Evolutionary conservation across 2,797 vertebrate genomes (phyloP), one percentile per base, ranked within the genome.

Genomic region (Malacoctenus gilli): DNA sequence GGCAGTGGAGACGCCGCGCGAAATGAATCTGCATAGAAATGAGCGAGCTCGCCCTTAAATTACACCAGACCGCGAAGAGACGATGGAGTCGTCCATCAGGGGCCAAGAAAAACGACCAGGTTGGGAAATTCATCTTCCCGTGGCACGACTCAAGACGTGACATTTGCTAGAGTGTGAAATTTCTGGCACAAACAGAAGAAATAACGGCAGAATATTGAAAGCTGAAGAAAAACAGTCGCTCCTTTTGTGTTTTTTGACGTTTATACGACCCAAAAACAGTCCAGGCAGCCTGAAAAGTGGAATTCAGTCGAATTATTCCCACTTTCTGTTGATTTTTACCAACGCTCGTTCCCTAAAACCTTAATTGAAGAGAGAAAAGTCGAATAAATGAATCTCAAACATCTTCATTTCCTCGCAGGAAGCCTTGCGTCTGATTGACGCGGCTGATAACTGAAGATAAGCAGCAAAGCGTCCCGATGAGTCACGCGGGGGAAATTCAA

Each of bases 11-110:
- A 59, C 67, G 72, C 79, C 57, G 59, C 39, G 37, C 19, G 34
- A 52, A 34, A 46, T 40, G 14, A 74, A 85, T 80, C 55, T 71
- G 55, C 73, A 84, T 64, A 47, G 59, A 71, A 72, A 84, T 76
- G 54, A 74, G 49, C 37, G 23, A 54, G 20, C 19, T 3, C 12
- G 9, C 25, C 32, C 20, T 41, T 35, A 77, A 72, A 84, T 55
- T 40, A 69, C 34, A 74, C 38, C 52, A 38, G 56, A 14, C 53
- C 57, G 14, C 8, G 39, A 49, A 68, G 46, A 59, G 47, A 38
- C 53, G 19, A 39, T 31, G 10, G 13, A 38, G 39, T 9, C 21
- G 47, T 9, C 31, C 16, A 23, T 42, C 25, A 46, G 6, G n/a
- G n/a, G 21, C 43, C 13, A 3, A 4, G 4, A 41, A 25, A 74